Evolutionary conservation across 2,113 vertebrate species (phyloP).

Genomic region (Paracanthobrama guichenoti): DNA sequence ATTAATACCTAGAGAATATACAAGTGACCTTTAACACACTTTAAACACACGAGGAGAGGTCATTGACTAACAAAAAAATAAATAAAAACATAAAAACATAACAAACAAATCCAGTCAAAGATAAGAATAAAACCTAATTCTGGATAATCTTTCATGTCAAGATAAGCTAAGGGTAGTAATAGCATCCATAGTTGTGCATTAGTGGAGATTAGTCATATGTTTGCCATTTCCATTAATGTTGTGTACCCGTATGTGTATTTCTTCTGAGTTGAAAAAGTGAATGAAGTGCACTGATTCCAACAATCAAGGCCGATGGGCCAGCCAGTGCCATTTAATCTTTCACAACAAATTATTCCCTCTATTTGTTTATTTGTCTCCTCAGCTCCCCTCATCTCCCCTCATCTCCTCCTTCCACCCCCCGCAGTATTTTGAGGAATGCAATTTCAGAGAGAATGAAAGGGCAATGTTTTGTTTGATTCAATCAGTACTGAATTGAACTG

Average conservation of each 20-base stretch:
- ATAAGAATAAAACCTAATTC: neutral
- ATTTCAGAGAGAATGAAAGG: conserved; percentile 62
- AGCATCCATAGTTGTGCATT: conserved; percentile 18
- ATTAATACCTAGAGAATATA: neutral
- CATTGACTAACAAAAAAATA: neutral
- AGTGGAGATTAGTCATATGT: conserved; percentile 1
- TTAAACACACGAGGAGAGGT: neutral
- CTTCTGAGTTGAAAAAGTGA: conserved; percentile 50
- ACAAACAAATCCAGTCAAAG: neutral
- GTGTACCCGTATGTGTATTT: neutral
- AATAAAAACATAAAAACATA: too few species aligned
- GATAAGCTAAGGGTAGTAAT: conserved; percentile 23
- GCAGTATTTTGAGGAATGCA: conserved; percentile 56
- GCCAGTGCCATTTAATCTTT: conserved; percentile 57
- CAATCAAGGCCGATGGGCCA: conserved; percentile 50
- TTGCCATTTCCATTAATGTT: conserved; percentile 24
- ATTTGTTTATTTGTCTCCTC: conserved; percentile 65
- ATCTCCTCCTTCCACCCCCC: conserved; percentile 17
- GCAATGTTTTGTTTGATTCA: conserved; percentile 67
- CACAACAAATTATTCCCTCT: conserved; percentile 64
- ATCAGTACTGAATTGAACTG: conserved; percentile 63
- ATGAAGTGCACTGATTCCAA: conserved; percentile 54
- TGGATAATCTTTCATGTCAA: conserved; percentile 22
- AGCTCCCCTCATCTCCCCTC: conserved; percentile 48
- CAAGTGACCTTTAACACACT: neutral